These are phyloP conservation scores for Hipposideros armiger DNA, from an alignment of 2,113 vertebrate genomes.

Conservation along the genomic window DNA sequence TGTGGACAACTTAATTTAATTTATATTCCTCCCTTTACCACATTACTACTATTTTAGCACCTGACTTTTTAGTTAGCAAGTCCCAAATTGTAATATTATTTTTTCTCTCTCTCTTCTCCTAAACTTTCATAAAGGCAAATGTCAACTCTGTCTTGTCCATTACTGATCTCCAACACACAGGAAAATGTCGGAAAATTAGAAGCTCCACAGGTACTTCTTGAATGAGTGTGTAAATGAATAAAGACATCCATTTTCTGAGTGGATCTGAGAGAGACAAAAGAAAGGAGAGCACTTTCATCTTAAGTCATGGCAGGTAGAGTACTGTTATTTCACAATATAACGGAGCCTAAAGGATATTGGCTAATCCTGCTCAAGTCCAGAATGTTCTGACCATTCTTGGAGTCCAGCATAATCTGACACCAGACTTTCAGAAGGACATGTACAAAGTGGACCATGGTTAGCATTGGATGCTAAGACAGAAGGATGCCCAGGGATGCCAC, in stretches of 20 bases:
- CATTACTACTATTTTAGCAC: background rate
- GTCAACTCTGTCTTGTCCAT: background rate
- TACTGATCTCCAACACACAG: background rate
- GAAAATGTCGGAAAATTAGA: conserved; percentile 20
- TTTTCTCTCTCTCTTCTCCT: background rate
- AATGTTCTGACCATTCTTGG: background rate
- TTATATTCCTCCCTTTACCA: background rate
- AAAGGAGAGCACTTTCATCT: background rate
- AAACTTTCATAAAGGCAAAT: background rate
- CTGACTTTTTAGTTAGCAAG: background rate
- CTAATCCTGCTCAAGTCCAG: background rate
- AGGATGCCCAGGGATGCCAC: background rate
- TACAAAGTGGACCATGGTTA: background rate
- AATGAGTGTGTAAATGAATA: background rate
- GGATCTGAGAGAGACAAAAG: background rate
- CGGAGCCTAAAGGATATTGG: background rate
- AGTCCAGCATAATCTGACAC: background rate
- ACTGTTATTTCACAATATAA: background rate
- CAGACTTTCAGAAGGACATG: background rate
- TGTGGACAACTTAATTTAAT: background rate
- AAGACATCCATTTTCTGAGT: background rate
- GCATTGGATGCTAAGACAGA: background rate
- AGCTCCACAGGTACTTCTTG: background rate
- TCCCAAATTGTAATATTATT: background rate
- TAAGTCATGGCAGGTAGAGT: background rate